Base-by-base conservation (phyloP, 1,140 invertebrate genomes). In the Drosophila kanapiae region DNA sequence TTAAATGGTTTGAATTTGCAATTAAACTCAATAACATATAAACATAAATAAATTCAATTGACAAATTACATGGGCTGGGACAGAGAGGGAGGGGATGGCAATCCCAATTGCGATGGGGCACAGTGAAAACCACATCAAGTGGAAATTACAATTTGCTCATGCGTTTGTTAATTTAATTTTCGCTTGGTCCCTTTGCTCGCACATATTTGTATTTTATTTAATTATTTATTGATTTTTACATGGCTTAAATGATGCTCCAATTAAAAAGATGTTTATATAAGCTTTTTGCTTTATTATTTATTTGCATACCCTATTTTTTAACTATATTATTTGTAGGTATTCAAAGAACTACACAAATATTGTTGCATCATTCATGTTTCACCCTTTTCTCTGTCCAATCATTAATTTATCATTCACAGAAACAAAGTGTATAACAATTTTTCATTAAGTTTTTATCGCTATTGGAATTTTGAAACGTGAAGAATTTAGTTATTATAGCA, bases 11-110 rank as follows among this genome's bases (percentile, higher is more conserved):
- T 60, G 58, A 82, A 71, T 86, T 71, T 61, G 76, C 62, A 87
- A 87, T 83, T 87, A 70, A 83, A 70, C 76, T 60, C 53, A 63
- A 83, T 78, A 87, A 72, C 80, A 74, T 58, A 70, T 68, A 37
- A 54, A 74, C 68, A 82, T 53, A 69, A 57, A 67, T 76, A 76
- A 82, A 86, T 87, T 69, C 76, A 82, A 74, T 87, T 87, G 70
- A 76, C 65, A 82, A 82, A 79, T 82, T 86, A 65, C 70, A 75
- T 57, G 29, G 69, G 33, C 48, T 23, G 5, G 16, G 16, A 16
- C 7, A 13, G 40, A 23, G 49, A 40, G 38, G 29, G 35, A 13
- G 7, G 6, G 40, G 5, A 14, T 13, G 18, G n/a, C 54, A 59
- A 60, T 47, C 13, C 31, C 23, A 16, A 59, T 37, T 47, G 16